These are phyloP conservation scores for Dicrostonyx torquatus DNA, from an alignment of 2,797 vertebrate species.

Conservation along the genomic window DNA sequence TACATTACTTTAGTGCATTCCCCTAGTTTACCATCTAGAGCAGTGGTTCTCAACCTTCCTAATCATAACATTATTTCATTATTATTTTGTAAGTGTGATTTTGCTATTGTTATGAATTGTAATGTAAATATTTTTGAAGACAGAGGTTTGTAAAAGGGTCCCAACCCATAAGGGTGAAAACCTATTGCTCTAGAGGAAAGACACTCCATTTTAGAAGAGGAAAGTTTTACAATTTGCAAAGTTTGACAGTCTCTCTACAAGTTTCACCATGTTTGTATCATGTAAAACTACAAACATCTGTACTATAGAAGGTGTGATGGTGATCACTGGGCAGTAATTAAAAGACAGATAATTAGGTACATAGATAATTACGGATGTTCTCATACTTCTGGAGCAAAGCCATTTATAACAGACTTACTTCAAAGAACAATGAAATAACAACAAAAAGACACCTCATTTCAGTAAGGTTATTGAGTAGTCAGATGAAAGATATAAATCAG, in stretches of 20 bases:
- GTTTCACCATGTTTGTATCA: background rate
- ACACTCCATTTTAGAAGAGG: slow-evolving; percentile 34
- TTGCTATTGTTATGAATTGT: background rate
- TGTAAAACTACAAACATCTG: slow-evolving; percentile 49
- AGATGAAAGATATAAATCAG: background rate
- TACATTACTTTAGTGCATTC: slow-evolving; percentile 29
- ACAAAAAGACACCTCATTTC: slow-evolving; percentile 2
- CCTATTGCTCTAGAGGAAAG: slow-evolving; percentile 12
- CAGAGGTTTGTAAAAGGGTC: background rate
- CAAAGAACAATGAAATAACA: slow-evolving; percentile 10
- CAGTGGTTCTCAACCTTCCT: background rate
- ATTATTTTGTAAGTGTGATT: background rate
- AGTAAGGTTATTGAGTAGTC: background rate
- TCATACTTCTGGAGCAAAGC: background rate
- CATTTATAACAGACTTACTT: background rate
- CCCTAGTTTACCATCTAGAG: slow-evolving; percentile 19
- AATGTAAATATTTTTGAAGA: background rate
- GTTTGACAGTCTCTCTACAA: background rate
- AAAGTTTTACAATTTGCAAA: slow-evolving; percentile 28
- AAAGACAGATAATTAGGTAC: background rate
- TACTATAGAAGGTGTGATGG: background rate
- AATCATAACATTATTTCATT: background rate
- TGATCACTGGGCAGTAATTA: background rate
- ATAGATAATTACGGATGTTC: background rate
- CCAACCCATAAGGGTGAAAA: background rate